These are phyloP conservation scores for Lasioglossum malachurum DNA, from an alignment of 2,888 invertebrate species.

Conservation along the genomic window DNA sequence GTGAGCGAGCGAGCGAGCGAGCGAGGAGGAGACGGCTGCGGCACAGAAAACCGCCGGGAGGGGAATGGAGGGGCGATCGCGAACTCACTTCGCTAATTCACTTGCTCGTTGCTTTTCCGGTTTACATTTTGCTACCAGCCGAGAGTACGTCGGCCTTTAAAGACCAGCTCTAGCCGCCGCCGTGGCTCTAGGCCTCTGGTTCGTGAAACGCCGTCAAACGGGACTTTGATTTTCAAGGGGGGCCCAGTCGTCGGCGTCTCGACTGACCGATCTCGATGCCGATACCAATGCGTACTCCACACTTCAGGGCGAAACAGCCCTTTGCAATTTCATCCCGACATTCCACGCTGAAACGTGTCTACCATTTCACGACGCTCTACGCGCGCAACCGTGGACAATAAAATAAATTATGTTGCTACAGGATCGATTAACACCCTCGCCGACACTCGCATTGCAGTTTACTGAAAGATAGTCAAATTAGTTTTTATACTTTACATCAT, in stretches of 20 bases:
- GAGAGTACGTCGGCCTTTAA: constrained; percentile 72
- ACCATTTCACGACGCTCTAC: no score
- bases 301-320: neutral
- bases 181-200: constrained; percentile 6
- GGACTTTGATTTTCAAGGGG: constrained; percentile 50
- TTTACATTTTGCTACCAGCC: constrained; percentile 77
- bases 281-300: neutral
- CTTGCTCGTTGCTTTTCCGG: constrained; percentile 80
- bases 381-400: no score
- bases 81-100: constrained; percentile 80
- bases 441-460: no score
- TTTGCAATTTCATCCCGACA: neutral
- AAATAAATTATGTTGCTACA: no score
- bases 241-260: neutral
- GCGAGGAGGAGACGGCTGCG: constrained; percentile 27
- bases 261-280: neutral
- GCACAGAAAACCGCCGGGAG: constrained; percentile 20
- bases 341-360: neutral
- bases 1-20: neutral
- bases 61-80: constrained; percentile 62
- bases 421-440: no score
- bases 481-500: no score
- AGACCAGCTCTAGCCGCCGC: constrained; percentile 35
- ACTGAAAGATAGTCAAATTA: no score
- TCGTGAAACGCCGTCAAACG: constrained; percentile 47